Conservation (phyloP, 2,797 vertebrate genomes). For the Bradypodion ventrale region DNA sequence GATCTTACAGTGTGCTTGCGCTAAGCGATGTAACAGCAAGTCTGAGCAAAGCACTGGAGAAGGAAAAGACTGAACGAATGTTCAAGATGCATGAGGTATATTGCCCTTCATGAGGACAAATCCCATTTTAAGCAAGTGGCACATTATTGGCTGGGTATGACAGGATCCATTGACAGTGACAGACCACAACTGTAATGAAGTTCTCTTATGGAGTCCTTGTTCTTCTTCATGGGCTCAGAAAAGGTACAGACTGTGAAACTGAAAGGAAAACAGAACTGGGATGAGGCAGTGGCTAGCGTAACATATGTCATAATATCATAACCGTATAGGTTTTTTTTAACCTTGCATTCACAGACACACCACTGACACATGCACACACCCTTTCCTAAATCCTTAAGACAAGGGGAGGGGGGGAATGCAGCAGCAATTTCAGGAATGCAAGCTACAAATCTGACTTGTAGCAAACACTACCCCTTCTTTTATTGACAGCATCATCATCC, state of each 20-base stretch:
- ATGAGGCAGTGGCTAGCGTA: constrained; percentile 49
- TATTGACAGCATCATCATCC: constrained; percentile 41
- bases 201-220: constrained; percentile 71
- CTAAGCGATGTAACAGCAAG: constrained; percentile 61
- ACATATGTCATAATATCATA: constrained; percentile 43
- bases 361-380: constrained; percentile 43
- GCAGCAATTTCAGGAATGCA: constrained; percentile 68
- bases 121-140: constrained; percentile 62
- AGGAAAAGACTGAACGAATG: constrained; percentile 47
- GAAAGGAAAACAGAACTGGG: constrained; percentile 66
- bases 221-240: constrained; percentile 61
- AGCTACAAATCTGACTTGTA: constrained; percentile 52
- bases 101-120: constrained; percentile 66
- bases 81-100: constrained; percentile 61
- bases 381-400: constrained; percentile 26
- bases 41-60: constrained; percentile 45
- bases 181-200: constrained; percentile 64
- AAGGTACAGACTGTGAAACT: constrained; percentile 66
- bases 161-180: constrained; percentile 67
- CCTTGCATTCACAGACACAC: not conserved
- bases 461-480: constrained; percentile 53
- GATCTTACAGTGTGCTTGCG: constrained; percentile 49
- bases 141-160: constrained; percentile 57
- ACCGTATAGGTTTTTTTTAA: not conserved
- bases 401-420: constrained; percentile 9